Base-by-base conservation (phyloP, 2,888 invertebrate genomes). In the Stenodera caucasica region DNA sequence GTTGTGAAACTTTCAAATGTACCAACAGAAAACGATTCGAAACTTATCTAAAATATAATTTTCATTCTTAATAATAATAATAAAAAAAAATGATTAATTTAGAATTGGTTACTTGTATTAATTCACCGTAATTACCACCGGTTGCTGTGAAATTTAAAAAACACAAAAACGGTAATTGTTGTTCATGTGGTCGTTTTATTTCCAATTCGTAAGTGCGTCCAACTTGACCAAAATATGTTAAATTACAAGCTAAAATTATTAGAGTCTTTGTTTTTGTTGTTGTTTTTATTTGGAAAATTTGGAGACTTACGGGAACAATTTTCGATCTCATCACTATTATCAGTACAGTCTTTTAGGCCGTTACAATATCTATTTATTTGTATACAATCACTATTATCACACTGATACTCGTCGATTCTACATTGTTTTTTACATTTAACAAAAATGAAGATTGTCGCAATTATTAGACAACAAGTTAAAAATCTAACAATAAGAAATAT, bases 1-100 rank as follows among this genome's bases (percentile, higher is more conserved):
- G 85, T 77, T 61, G 86, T 88, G 52, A 89, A 87, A 55, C 89
- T 82, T 76, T 91, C 90, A 80, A 92, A 90, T 54, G 91, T 87
- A 2, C 94, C 94, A 71, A 94, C 89, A 75, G 90, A 90, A 83
- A 94, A 94, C 75, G 91, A 90, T 78, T 94, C 94, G 84, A 94
- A 93, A 55, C 90, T 91, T 72, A 92, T 80, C 90, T 92, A 86
- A 35, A 56, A 45, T 4, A 26, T 7, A 53, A 23, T n/a, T 21
- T 21, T 14, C 53, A 14, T 15, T 30, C 18, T 53, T 30, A 50
- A 15, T 26, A 29, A 26, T 11, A 51, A 49, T 21, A 12, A 23
- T 18, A 3, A 15, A 49, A 18, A 26, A 26, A 49, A 21, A 49
- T 21, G 3, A 30, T 52, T n/a, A 4, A 32, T n/a, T n/a, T n/a